Conservation (phyloP, 1,140 invertebrate species). For the Rhizoglyphus robini region DNA sequence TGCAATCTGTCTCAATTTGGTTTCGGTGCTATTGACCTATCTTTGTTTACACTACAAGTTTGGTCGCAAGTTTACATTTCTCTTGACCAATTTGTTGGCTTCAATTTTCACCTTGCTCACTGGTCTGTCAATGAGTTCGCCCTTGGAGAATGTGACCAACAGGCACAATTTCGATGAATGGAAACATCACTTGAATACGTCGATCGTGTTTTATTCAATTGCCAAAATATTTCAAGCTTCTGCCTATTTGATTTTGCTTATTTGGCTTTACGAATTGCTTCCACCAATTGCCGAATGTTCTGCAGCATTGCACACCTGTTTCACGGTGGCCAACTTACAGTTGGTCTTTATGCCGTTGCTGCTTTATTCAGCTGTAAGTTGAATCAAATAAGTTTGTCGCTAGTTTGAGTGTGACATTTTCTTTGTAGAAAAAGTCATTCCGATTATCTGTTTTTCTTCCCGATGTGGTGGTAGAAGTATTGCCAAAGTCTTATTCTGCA, state of each 20-base stretch:
- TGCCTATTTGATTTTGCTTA: background rate
- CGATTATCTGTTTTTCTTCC: background rate
- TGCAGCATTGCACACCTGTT: background rate
- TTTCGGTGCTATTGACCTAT: background rate
- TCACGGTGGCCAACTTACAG: background rate
- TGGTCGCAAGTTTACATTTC: conserved; percentile 9
- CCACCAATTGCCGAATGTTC: background rate
- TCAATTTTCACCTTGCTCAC: background rate
- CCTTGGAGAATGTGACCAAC: background rate
- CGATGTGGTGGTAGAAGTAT: background rate
- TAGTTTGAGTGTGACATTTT: too few species aligned
- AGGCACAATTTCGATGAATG: background rate
- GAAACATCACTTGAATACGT: background rate
- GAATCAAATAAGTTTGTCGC: too few species aligned
- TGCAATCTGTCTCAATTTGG: background rate
- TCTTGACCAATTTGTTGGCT: background rate
- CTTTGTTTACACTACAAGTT: background rate
- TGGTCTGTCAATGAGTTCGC: conserved; percentile 8
- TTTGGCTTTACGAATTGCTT: conserved; percentile 12
- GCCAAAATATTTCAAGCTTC: conserved; percentile 12
- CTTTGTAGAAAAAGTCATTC: background rate
- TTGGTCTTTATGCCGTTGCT: background rate
- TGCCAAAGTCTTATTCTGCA: background rate
- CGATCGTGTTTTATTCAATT: background rate
- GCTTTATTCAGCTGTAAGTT: background rate